Percentiles rank a stretch among this genome's conserved stretches.
Conservation (phyloP, 53 echinoderm and acorn worm genomes). For the Arbacia lixula region DNA sequence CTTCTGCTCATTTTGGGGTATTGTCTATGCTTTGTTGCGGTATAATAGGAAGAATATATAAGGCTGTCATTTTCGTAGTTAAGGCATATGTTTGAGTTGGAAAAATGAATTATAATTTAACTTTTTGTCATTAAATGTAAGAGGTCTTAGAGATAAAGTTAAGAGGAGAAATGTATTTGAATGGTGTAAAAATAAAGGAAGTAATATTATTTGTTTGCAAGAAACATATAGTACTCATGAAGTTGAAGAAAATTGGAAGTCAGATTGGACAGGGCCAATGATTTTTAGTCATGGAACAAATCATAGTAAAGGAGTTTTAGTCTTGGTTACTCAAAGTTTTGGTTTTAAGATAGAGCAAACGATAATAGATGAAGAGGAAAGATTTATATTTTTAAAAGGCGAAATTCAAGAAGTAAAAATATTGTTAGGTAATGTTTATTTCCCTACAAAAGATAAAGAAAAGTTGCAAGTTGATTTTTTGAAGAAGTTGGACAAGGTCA, state of each 20-base stretch:
- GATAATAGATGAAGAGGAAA: too few species aligned
- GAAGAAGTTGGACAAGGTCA: not conserved
- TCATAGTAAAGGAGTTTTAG: too few species aligned
- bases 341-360: too few species aligned
- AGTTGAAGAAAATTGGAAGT: not conserved
- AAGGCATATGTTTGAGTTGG: not conserved
- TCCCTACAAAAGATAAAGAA: not conserved
- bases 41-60: not conserved
- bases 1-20: not conserved
- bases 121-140: too few species aligned
- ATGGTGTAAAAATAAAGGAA: not conserved
- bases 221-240: too few species aligned
- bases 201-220: not conserved
- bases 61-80: not conserved
- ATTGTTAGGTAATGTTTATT: too few species aligned
- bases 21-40: not conserved
- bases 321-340: too few species aligned
- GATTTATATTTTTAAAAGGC: too few species aligned
- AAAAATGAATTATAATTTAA: not conserved
- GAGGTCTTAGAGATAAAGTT: not conserved
- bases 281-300: too few species aligned
- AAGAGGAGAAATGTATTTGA: not conserved
- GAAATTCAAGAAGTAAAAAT: too few species aligned
- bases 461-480: not conserved
- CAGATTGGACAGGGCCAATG: not conserved